Percentiles rank a stretch among this genome's conserved stretches.
Conservation (phyloP, 2,113 vertebrate genomes). For the Camelus dromedarius region DNA sequence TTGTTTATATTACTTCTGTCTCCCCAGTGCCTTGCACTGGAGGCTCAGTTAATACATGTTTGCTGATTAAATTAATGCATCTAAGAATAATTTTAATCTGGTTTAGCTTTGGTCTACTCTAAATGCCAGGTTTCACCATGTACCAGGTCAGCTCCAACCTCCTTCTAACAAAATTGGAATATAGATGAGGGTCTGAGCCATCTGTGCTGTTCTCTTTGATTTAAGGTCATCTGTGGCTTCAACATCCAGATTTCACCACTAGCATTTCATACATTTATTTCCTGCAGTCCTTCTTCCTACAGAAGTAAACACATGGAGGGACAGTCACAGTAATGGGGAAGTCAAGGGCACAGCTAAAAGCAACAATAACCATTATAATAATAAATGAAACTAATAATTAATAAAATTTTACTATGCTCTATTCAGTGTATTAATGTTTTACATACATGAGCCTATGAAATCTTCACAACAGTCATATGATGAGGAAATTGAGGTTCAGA, state of each 20-base stretch:
- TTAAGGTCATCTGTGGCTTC: constrained; percentile 69
- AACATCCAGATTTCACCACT: constrained; percentile 58
- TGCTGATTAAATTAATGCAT: constrained; percentile 40
- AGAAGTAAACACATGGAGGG: constrained; percentile 39
- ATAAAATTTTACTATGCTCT: constrained; percentile 43
- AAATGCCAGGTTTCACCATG: constrained; percentile 57
- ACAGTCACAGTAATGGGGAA: constrained; percentile 9
- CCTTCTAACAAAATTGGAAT: constrained; percentile 71
- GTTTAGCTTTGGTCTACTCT: constrained; percentile 35
- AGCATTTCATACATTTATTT: constrained; percentile 72
- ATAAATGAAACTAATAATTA: constrained; percentile 26
- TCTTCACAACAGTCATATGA: background rate
- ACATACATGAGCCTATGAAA: background rate
- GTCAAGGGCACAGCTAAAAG: constrained; percentile 30
- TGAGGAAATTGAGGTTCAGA: constrained; percentile 35
- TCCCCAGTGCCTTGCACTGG: background rate
- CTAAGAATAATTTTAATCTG: constrained; percentile 57
- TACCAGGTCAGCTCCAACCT: constrained; percentile 51
- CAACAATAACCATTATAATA: constrained; percentile 13
- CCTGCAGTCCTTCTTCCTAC: constrained; percentile 47
- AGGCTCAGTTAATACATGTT: constrained; percentile 52
- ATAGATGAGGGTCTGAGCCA: constrained; percentile 75
- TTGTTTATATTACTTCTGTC: background rate
- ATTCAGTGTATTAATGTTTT: constrained; percentile 40
- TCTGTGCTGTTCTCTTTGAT: constrained; percentile 73